Conservation (phyloP, 2,888 invertebrate genomes). For the Sinopyrophorus schimmeli region DNA sequence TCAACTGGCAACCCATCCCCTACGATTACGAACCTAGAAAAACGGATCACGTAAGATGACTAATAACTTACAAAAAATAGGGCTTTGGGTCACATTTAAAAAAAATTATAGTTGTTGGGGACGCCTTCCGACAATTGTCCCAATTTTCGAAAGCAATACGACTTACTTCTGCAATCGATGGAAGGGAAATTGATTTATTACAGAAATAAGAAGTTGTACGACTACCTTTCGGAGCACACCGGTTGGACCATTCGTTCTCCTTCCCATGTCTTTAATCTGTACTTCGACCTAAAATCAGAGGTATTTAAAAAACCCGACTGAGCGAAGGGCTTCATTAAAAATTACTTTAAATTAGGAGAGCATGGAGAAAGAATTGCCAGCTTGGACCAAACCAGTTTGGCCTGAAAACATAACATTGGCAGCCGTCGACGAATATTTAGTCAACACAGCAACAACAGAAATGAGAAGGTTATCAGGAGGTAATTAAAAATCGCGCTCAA, state of each 20-base stretch:
- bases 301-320: no score
- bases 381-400: conserved; percentile 20
- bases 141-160: conserved; percentile 33
- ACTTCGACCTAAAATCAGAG: conserved; percentile 16
- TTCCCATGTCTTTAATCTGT: conserved; percentile 6
- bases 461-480: conserved; percentile 22
- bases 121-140: conserved; percentile 41
- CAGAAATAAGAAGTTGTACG: conserved; percentile 35
- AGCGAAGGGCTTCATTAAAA: neutral
- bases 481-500: conserved; percentile 11
- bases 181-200: neutral
- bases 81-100: no score
- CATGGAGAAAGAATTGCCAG: conserved; percentile 12
- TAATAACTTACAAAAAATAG: neutral
- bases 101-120: conserved; percentile 36
- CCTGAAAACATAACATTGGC: conserved; percentile 20
- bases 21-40: conserved; percentile 39
- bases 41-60: conserved; percentile 41
- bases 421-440: conserved; percentile 16
- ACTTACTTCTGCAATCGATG: conserved; percentile 28
- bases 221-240: conserved; percentile 24
- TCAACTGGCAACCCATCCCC: conserved; percentile 47
- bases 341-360: conserved; percentile 5
- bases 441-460: conserved; percentile 9
- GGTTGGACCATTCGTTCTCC: conserved; percentile 9